A percentile compares a stretch with the other conserved stretches of the same genome.
Conservation (phyloP, 1,140 invertebrate species). For the Meloidogyne exigua region DNA sequence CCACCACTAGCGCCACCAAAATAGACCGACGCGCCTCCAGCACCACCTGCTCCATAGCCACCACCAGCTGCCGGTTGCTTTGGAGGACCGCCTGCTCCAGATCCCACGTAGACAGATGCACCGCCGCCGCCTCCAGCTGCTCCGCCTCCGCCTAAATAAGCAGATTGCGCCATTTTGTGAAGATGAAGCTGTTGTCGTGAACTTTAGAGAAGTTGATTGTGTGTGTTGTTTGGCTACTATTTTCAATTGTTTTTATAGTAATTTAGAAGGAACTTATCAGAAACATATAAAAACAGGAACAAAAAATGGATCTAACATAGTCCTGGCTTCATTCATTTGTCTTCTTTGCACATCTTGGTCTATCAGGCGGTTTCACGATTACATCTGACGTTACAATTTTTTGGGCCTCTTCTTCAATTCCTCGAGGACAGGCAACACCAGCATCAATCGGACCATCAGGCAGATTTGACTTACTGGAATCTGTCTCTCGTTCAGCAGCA, state of each 20-base stretch:
- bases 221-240: neutral
- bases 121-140: neutral
- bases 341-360: too few species aligned
- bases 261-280: neutral
- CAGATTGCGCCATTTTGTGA: neutral
- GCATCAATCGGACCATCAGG: too few species aligned
- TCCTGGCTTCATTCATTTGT: too few species aligned
- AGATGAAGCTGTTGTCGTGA: neutral
- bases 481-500: too few species aligned
- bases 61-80: neutral
- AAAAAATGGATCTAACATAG: too few species aligned
- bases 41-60: neutral
- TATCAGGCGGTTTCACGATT: too few species aligned
- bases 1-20: neutral
- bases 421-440: too few species aligned
- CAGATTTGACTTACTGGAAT: too few species aligned
- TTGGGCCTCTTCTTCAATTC: too few species aligned
- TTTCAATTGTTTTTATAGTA: neutral
- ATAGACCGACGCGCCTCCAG: neutral
- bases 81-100: neutral
- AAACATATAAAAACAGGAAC: neutral
- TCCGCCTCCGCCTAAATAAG: neutral
- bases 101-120: neutral
- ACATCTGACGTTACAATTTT: too few species aligned
- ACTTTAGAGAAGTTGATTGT: neutral